These are phyloP conservation scores for Mus spretus DNA, from an alignment of 2,797 vertebrate species.

Conservation along the genomic window DNA sequence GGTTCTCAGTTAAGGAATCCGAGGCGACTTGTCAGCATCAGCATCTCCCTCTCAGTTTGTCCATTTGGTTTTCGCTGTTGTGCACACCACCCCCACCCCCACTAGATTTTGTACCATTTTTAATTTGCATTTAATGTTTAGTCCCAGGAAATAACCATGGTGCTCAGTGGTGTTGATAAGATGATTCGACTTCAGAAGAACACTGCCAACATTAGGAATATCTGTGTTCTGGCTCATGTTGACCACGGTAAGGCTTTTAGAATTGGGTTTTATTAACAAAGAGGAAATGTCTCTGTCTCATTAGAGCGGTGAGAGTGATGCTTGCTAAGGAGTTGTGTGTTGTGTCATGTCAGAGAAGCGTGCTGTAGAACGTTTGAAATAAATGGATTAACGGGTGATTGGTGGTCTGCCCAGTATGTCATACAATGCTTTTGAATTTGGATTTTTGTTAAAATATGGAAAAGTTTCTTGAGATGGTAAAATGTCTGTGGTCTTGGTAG, in stretches of 20 bases:
- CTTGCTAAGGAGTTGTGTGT: neutral
- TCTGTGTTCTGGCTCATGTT: conserved; percentile 97
- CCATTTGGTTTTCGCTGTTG: neutral
- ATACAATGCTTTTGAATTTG: neutral
- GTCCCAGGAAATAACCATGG: conserved; percentile 88
- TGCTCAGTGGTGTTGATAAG: conserved; percentile 90
- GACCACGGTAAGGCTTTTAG: conserved; percentile 93
- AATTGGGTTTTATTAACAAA: neutral
- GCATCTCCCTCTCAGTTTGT: neutral
- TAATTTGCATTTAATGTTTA: neutral
- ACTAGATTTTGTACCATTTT: neutral
- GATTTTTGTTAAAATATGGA: neutral
- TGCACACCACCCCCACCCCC: too few species aligned
- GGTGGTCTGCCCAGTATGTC: neutral
- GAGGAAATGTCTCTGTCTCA: neutral
- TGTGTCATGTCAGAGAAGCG: neutral
- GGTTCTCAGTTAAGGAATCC: neutral
- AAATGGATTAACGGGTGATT: neutral
- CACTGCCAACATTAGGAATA: conserved; percentile 94
- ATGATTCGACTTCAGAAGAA: conserved; percentile 93
- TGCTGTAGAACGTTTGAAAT: neutral
- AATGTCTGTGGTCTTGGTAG: too few species aligned
- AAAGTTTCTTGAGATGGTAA: neutral
- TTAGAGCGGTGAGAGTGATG: neutral
- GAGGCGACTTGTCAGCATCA: neutral